phyloP scores from a whole-genome alignment of 1,140 invertebrate species.

The Drosophila trapezifrons region DNA sequence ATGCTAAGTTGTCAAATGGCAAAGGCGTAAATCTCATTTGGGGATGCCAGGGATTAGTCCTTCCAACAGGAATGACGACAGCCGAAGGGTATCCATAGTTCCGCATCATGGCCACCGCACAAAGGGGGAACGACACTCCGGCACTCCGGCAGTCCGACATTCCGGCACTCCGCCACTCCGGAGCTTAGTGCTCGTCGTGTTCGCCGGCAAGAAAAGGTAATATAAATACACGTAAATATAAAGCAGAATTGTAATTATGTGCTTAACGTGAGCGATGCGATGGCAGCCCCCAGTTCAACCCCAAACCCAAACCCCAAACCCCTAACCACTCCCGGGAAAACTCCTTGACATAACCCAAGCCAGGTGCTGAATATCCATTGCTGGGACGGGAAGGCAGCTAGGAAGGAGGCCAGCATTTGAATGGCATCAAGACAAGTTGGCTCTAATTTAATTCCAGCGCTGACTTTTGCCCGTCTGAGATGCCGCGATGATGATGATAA shows the following conservation, averaged over 20 bases:
- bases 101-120: constrained; percentile 20
- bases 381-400: constrained; percentile 1
- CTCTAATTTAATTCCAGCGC: constrained; percentile 69
- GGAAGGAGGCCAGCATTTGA: constrained; percentile 30
- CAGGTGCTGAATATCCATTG: constrained; percentile 36
- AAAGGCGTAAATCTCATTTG: constrained; percentile 31
- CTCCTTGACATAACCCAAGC: constrained; percentile 25
- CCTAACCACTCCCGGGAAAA: neutral
- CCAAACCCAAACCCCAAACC: constrained; percentile 4
- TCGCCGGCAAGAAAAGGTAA: constrained; percentile 65
- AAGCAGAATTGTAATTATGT: constrained; percentile 82
- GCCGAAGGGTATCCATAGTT: constrained; percentile 33
- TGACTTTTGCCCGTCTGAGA: constrained; percentile 49
- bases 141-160: neutral
- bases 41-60: constrained; percentile 10
- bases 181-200: constrained; percentile 18
- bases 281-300: neutral
- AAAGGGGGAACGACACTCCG: neutral
- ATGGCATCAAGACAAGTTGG: constrained; percentile 72
- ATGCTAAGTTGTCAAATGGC: constrained; percentile 9
- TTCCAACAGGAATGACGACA: neutral
- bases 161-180: neutral
- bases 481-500: constrained; percentile 10
- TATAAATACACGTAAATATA: constrained; percentile 81
- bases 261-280: constrained; percentile 77